Evolutionary conservation across 2,888 invertebrate genomes (phyloP).

Genomic region (Drosophila parthenogenetica): DNA sequence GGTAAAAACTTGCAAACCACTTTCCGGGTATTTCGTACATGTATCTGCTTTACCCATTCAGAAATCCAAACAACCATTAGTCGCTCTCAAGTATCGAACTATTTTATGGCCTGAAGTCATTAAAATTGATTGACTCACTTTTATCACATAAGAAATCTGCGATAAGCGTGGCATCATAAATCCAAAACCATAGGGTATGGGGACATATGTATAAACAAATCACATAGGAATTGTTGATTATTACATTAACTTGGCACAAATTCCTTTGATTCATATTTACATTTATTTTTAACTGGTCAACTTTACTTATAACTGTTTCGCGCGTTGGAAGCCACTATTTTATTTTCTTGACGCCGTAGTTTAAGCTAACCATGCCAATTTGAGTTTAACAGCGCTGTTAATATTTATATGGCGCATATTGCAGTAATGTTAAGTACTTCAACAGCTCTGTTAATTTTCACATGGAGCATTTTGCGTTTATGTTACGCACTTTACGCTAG

Average conservation of each 20-base stretch:
- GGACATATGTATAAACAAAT: background rate
- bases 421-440: slow-evolving; percentile 11
- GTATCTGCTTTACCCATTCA: slow-evolving; percentile 1
- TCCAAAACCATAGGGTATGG: background rate
- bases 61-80: slow-evolving; percentile 37
- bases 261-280: too few species aligned
- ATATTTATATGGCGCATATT: slow-evolving; percentile 12
- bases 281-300: too few species aligned
- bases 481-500: background rate
- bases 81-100: slow-evolving; percentile 14
- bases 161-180: slow-evolving; percentile 31
- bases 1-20: too few species aligned
- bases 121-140: slow-evolving; percentile 17
- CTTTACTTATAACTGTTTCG: background rate
- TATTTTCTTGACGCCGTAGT: slow-evolving; percentile 15
- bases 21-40: slow-evolving; percentile 10
- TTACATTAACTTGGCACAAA: background rate
- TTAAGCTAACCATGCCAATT: slow-evolving; percentile 11
- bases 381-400: background rate
- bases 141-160: slow-evolving; percentile 49
- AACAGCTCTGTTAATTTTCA: background rate
- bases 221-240: background rate
- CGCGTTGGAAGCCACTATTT: slow-evolving; percentile 13
- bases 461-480: background rate
- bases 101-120: slow-evolving; percentile 18